phyloP scores from a whole-genome alignment of 2,888 invertebrate species.

The Chymomyza procnemis region DNA sequence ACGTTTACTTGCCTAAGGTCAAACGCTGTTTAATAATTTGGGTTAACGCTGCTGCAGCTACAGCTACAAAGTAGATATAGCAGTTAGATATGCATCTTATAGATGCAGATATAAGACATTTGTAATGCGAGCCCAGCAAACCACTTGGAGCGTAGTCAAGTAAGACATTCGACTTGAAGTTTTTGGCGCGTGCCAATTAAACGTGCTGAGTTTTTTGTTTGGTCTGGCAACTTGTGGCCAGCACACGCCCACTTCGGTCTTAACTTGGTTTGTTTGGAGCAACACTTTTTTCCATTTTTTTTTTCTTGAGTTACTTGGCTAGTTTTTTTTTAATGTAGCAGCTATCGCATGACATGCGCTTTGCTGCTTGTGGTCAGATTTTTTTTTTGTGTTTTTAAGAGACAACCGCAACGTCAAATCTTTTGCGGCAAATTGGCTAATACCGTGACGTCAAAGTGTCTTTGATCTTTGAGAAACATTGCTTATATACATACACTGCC shows the following conservation, averaged over 20 bases:
- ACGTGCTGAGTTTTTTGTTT: conserved; percentile 36
- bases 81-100: conserved; percentile 52
- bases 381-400: conserved; percentile 2
- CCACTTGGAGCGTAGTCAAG: conserved; percentile 8
- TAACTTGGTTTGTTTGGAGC: neutral
- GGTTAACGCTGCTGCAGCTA: conserved; percentile 39
- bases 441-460: neutral
- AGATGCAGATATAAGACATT: conserved; percentile 42
- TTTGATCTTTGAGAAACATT: neutral
- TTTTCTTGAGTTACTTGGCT: conserved; percentile 5
- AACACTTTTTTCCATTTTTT: neutral
- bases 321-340: neutral
- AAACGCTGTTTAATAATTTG: conserved; percentile 70
- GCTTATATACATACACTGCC: no score
- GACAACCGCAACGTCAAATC: neutral
- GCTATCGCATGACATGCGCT: conserved; percentile 38
- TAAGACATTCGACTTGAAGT: conserved; percentile 58
- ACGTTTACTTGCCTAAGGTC: conserved; percentile 59
- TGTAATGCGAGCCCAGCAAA: conserved; percentile 17
- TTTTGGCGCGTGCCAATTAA: conserved; percentile 70
- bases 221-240: conserved; percentile 5
- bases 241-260: conserved; percentile 27
- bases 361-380: conserved; percentile 24
- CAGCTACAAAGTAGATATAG: conserved; percentile 5
- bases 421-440: conserved; percentile 3